Conservation (phyloP, 2,113 vertebrate species). For the Dicrurus megarhynchus region DNA sequence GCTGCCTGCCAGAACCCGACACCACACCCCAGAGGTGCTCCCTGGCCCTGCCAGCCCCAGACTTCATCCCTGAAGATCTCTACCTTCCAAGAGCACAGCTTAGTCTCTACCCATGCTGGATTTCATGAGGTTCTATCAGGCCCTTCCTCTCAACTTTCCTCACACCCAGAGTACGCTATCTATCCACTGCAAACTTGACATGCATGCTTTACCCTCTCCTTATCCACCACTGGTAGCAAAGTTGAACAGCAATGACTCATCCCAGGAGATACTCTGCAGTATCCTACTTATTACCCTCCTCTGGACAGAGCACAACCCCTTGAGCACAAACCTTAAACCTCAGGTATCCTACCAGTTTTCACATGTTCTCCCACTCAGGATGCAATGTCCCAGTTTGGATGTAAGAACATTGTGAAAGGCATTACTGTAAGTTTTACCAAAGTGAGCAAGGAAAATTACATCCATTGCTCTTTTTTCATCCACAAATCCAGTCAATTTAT, state of each 20-base stretch:
- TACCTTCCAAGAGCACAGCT: not conserved
- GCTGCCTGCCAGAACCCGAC: not conserved
- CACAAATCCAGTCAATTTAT: not conserved
- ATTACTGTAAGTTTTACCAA: not conserved
- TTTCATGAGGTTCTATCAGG: not conserved
- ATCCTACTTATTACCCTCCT: not conserved
- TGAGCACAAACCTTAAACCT: not conserved
- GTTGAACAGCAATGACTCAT: not conserved
- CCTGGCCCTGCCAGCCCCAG: not conserved
- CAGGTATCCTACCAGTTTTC: rapidly evolving
- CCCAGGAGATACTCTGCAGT: not conserved
- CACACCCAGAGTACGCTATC: rapidly evolving
- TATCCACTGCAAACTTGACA: not conserved
- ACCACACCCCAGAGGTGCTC: not conserved
- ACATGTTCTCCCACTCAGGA: not conserved
- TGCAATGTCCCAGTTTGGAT: not conserved
- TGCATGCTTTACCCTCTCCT: rapidly evolving
- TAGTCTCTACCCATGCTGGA: not conserved
- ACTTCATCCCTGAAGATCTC: not conserved
- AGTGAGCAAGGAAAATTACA: not conserved
- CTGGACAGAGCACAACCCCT: not conserved
- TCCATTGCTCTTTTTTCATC: not conserved
- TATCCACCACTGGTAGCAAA: not conserved
- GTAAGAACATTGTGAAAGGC: not conserved
- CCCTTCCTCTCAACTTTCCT: not conserved